These are phyloP conservation scores for Podargus strigoides DNA, from an alignment of 2,797 vertebrate species.

Conservation along the genomic window DNA sequence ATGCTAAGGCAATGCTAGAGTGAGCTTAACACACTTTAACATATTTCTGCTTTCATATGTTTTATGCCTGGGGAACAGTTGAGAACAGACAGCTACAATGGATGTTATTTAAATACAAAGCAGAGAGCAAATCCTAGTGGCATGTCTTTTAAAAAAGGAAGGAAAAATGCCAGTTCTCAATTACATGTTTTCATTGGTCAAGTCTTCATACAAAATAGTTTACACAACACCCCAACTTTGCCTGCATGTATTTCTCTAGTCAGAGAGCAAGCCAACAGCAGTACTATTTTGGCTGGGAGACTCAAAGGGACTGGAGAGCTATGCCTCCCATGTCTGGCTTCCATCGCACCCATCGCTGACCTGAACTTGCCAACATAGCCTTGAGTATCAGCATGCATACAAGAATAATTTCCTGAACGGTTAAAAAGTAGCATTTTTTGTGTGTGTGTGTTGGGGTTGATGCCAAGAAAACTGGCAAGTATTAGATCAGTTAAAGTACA, in stretches of 20 bases:
- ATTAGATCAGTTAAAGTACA: not conserved
- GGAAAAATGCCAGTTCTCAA: slow-evolving; percentile 31
- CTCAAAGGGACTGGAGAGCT: not conserved
- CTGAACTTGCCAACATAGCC: not conserved
- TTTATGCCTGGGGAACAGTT: not conserved
- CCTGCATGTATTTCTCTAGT: not conserved
- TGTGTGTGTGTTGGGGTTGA: not conserved
- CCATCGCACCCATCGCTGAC: not conserved
- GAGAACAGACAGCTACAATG: slow-evolving; percentile 27
- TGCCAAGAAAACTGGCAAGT: not conserved
- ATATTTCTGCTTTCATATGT: slow-evolving; percentile 33
- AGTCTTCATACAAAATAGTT: not conserved
- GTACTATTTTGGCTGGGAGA: not conserved
- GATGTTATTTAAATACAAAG: slow-evolving; percentile 21
- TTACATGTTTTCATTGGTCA: slow-evolving; percentile 26
- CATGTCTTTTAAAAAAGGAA: not conserved
- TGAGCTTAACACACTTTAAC: slow-evolving; percentile 1
- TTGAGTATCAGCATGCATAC: not conserved
- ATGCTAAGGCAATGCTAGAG: not conserved
- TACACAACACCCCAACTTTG: not conserved
- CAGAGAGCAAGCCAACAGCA: not conserved
- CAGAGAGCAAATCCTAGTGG: slow-evolving; percentile 39
- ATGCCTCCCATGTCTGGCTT: not conserved
- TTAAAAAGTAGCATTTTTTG: not conserved
- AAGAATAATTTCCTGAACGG: not conserved